Percentiles rank a stretch among this genome's conserved stretches.
Evolutionary conservation across 2,888 invertebrate genomes (phyloP).

Genomic region (Synanthedon formicaeformis): DNA sequence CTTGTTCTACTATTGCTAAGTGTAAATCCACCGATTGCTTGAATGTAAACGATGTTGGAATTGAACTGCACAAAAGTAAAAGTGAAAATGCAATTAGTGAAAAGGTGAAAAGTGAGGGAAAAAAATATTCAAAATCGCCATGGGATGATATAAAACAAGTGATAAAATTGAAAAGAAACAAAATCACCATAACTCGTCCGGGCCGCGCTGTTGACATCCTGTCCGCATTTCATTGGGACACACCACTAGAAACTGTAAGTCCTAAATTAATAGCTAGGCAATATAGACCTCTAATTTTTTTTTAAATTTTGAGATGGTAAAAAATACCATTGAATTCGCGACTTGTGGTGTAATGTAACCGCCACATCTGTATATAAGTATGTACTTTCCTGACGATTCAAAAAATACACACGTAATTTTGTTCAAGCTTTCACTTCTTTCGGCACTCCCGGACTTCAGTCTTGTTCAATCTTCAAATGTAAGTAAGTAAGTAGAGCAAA

Average conservation of each 20-base stretch:
- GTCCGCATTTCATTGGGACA: slow-evolving; percentile 35
- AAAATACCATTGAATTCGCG: too few species aligned
- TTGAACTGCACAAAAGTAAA: slow-evolving; percentile 21
- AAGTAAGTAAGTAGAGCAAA: too few species aligned
- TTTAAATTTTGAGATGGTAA: too few species aligned
- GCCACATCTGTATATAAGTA: too few species aligned
- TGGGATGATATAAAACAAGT: slow-evolving; percentile 39
- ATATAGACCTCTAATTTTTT: too few species aligned
- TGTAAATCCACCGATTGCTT: slow-evolving; percentile 29
- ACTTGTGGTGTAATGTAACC: too few species aligned
- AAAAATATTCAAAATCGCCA: slow-evolving; percentile 19
- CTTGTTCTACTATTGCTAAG: slow-evolving; percentile 17
- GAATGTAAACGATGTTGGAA: slow-evolving; percentile 13
- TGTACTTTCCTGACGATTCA: too few species aligned
- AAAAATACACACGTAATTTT: too few species aligned
- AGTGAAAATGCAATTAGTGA: slow-evolving; percentile 24
- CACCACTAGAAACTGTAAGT: slow-evolving; percentile 44
- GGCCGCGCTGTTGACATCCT: slow-evolving; percentile 30
- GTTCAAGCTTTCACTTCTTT: too few species aligned
- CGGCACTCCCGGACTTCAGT: too few species aligned
- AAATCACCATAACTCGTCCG: slow-evolving; percentile 32
- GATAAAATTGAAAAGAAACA: slow-evolving; percentile 27
- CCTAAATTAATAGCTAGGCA: background rate
- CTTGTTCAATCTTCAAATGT: too few species aligned
- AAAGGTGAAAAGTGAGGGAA: slow-evolving; percentile 8